Base-by-base conservation (phyloP, 2,888 invertebrate genomes). In the Spisula solida region DNA sequence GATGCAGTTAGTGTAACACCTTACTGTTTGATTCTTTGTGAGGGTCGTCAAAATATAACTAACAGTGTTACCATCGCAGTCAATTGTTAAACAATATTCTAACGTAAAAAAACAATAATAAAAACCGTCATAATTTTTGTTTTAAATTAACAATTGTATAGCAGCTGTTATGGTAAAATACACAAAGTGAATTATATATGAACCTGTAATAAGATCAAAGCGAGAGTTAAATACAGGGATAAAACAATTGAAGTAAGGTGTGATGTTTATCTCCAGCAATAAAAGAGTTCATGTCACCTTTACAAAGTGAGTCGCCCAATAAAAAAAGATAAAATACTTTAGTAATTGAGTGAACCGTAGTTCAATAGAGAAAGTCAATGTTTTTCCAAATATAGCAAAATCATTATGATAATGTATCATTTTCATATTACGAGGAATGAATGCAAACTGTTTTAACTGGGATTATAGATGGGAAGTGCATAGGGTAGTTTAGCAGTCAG, bases 371-470 rank as follows among this genome's bases (percentile, higher is more conserved):
- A 66, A 25, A 66, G 60, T 25, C 60, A 66, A 66, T 66, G 56
- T 66, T 66, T 66, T n/a, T 51, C 51, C 60, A 66, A 66, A 25
- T n/a, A 66, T 66, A 66, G 75, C 75, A 1, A 31, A 31, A 75
- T 75, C 75, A 75, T 75, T 75, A 75, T 75, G 75, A 75, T 75
- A 75, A 34, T 31, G 34, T 75, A 31, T 75, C 34, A 75, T 66
- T 66, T 66, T 66, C 25, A 66, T 66, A 66, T 25, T 25, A 66
- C n/a, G 8, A 41, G 41, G 41, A 8, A 41, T 41, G 41, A 41
- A 41, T 5, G 41, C 41, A 41, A 41, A 41, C 41, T 41, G 41
- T 5, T 8, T 41, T 41, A 41, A 41, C 4, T 41, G 41, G 41
- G 41, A 5, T 41, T 2, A 41, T 41, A 41, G 8, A 41, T 41